Conservation (phyloP, 2,888 invertebrate species). For the Tipula unca region DNA sequence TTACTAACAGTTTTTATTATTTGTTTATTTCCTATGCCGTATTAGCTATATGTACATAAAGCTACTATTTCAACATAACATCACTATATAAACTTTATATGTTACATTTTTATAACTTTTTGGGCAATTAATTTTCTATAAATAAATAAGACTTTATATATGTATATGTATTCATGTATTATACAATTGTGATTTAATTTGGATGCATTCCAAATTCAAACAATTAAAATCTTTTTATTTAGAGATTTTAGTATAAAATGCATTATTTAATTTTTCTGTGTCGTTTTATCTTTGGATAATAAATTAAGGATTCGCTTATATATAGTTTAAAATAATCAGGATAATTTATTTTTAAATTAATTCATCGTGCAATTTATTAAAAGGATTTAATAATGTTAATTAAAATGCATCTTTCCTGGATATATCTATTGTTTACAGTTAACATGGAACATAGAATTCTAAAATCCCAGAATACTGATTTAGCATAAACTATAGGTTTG, state of each 20-base stretch:
- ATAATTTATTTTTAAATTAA: background rate
- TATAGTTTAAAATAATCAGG: background rate
- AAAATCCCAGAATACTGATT: no score
- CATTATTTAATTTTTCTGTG: background rate
- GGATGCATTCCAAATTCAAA: background rate
- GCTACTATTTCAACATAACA: background rate
- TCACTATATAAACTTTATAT: background rate
- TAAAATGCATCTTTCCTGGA: no score
- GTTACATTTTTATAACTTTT: background rate
- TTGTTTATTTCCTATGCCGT: background rate
- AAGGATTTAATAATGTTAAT: no score
- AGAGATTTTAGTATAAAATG: background rate
- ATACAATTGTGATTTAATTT: background rate
- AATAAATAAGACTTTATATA: background rate
- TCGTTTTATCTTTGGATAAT: background rate
- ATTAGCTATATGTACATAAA: no score
- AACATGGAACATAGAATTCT: no score
- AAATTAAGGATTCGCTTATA: background rate
- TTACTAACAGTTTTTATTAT: background rate
- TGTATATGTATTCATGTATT: background rate
- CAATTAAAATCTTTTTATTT: background rate
- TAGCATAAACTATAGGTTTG: no score
- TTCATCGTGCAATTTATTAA: background rate
- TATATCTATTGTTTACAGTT: no score
- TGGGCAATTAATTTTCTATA: background rate